Evolutionary conservation across 2,888 invertebrate species (phyloP).

Genomic region (Pecten maximus): DNA sequence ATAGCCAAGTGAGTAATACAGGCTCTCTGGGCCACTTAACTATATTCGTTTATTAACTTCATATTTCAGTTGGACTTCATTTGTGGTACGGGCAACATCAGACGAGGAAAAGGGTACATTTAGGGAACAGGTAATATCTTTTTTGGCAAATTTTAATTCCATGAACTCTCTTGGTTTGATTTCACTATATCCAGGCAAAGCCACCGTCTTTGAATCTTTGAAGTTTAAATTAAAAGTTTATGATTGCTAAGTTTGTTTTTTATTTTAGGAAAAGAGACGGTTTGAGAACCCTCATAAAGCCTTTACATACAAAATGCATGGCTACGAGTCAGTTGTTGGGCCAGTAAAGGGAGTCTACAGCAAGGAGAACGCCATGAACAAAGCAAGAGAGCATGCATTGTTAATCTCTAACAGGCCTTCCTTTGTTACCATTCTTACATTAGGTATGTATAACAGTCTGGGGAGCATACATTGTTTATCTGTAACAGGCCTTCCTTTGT

Average conservation of each 20-base stretch:
- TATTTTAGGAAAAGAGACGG: constrained; percentile 89
- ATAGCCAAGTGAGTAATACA: too few relatives aligned
- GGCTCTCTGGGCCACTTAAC: neutral
- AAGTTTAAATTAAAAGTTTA: too few relatives aligned
- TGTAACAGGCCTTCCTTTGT: constrained; percentile 94
- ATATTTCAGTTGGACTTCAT: constrained; percentile 76
- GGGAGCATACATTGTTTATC: constrained; percentile 92
- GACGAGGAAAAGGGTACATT: constrained; percentile 86
- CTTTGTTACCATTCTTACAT: constrained; percentile 93
- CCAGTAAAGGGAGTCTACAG: constrained; percentile 91
- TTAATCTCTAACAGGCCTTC: constrained; percentile 92
- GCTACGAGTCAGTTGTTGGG: constrained; percentile 92
- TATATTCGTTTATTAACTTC: constrained; percentile 16
- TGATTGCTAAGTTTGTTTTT: neutral
- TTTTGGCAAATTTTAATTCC: too few relatives aligned
- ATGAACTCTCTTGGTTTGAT: too few relatives aligned
- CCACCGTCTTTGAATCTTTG: too few relatives aligned
- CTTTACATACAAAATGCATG: constrained; percentile 94
- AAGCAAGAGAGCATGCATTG: constrained; percentile 92
- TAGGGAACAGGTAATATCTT: constrained; percentile 84
- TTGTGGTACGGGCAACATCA: constrained; percentile 90
- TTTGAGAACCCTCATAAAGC: constrained; percentile 95
- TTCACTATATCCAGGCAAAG: neutral
- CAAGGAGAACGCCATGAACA: constrained; percentile 83
- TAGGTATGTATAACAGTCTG: constrained; percentile 84